These are phyloP conservation scores for Sarcophaga caerulescens DNA, from an alignment of 2,888 invertebrate genomes.

Conservation along the genomic window DNA sequence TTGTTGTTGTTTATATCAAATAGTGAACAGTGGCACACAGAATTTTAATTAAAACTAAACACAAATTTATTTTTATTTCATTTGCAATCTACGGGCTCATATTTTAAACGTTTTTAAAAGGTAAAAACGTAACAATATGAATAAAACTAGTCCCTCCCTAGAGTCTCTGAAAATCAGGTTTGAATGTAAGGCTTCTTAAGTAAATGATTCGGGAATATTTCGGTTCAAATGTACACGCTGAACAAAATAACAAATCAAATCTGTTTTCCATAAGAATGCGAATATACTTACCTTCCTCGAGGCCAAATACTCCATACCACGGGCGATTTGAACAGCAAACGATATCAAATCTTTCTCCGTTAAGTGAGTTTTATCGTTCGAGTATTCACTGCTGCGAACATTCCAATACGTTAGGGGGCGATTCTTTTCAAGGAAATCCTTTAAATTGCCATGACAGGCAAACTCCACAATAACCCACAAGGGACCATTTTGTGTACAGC, in stretches of 20 bases:
- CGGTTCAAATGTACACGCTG: no score
- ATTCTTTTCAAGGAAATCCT: slow-evolving; percentile 93
- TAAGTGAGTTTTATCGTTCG: slow-evolving; percentile 67
- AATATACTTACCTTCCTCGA: slow-evolving; percentile 80
- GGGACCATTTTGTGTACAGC: slow-evolving; percentile 83
- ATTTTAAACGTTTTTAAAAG: no score
- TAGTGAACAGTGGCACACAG: no score
- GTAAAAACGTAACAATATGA: no score
- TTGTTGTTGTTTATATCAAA: no score
- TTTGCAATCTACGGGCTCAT: no score
- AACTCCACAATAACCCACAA: slow-evolving; percentile 94
- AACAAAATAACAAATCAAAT: not conserved
- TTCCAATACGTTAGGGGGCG: slow-evolving; percentile 75
- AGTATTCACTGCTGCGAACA: slow-evolving; percentile 72
- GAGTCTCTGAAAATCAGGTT: no score
- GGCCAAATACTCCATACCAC: slow-evolving; percentile 89
- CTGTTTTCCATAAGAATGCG: not conserved
- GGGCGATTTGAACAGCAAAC: slow-evolving; percentile 97
- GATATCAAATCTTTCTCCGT: slow-evolving; percentile 80
- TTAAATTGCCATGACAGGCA: slow-evolving; percentile 83
- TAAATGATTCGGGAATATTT: no score
- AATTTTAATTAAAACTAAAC: no score
- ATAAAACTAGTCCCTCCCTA: no score
- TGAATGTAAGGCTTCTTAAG: no score
- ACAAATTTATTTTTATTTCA: no score